Base-by-base conservation (phyloP, 2,113 vertebrate genomes). In the Antigone vipio region DNA sequence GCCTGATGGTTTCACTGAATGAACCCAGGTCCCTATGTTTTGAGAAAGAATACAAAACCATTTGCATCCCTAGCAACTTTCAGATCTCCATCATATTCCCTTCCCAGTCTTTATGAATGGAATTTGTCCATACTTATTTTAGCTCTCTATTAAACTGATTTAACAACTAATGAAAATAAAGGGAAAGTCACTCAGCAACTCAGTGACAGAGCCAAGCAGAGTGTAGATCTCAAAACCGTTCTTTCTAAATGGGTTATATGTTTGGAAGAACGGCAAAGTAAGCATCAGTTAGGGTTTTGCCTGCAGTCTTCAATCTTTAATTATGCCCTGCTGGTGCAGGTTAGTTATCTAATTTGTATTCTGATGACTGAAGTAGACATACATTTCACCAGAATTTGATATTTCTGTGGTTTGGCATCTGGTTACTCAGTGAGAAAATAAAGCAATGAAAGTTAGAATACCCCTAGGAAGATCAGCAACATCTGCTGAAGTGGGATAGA, bases 381-480 rank as follows among this genome's bases (percentile, higher is more conserved):
- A 49, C 9, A 80, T 93, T 91, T 97, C 86, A 76, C 45, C 71
- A 82, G 50, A 93, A 92, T 77, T 94, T 87, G 81, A 85, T 85
- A 32, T 58, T 80, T 93, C 85, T 95, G 73, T 18, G 91, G 30
- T 35, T 77, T 95, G 89, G 34, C 95, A 96, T 96, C 94, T 97
- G 93, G 89, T 94, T 85, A 53, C 85, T 96, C 85, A 66, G 69
- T 88, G 45, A 95, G 92, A 97, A 96, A 95, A 97, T 73, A 53
- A 94, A 98, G 62, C 86, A 58, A 84, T 84, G 82, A 84, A 77
- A 79, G 69, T 89, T 85, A 93, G 63, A 96, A 95, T 93, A 73
- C 63, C 64, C 81, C 75, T 78, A 88, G 72, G 55, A 97, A 60
- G 26, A 71, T 93, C 68, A 85, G 73, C 40, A 97, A 93, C 93